Conservation (phyloP, 2,113 vertebrate species). For the Amblyornis subalaris region DNA sequence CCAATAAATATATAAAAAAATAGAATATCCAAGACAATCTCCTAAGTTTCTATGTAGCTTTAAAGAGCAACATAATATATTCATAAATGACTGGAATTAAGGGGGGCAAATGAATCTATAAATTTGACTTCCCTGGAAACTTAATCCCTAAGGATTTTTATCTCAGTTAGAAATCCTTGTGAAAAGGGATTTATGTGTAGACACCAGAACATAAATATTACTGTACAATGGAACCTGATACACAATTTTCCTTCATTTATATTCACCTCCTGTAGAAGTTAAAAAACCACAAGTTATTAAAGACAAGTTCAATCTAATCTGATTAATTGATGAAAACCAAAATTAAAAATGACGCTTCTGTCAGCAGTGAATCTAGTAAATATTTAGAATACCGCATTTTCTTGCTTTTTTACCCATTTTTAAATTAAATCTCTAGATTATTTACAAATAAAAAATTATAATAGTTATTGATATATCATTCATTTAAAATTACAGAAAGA, state of each 20-base stretch:
- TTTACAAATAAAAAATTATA: background rate
- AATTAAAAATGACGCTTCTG: background rate
- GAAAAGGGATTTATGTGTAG: conserved; percentile 22
- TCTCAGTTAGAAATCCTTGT: conserved; percentile 18
- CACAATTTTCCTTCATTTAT: background rate
- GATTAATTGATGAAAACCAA: background rate
- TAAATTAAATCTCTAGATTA: background rate
- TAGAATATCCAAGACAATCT: background rate
- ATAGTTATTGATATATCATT: background rate
- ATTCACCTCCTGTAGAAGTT: background rate
- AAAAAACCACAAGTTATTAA: background rate
- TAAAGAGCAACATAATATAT: background rate
- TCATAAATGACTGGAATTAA: background rate
- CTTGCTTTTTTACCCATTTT: background rate
- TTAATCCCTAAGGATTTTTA: background rate
- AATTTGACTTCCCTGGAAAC: conserved; percentile 31
- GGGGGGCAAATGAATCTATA: background rate
- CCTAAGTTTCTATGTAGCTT: background rate
- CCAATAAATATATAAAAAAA: background rate
- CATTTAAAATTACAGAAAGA: background rate
- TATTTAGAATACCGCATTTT: background rate
- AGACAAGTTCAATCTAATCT: background rate
- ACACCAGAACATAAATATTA: background rate
- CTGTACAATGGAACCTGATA: background rate
- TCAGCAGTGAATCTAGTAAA: background rate